Base-by-base conservation (phyloP, 2,113 vertebrate genomes). In the Rhinolophus ferrumequinum region DNA sequence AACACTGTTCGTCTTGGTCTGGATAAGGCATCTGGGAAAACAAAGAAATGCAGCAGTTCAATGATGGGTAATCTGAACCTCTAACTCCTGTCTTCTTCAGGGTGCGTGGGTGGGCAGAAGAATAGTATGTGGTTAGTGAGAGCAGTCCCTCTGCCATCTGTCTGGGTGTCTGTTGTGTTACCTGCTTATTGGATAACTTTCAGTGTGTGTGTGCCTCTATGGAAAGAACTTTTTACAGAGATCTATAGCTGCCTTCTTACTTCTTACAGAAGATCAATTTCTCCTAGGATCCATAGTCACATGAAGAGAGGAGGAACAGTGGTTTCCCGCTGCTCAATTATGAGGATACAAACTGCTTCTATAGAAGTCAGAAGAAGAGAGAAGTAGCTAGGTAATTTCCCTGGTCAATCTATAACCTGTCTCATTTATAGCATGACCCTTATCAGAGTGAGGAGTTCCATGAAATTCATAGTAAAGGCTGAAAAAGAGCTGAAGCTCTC, bases 1-100 rank as follows among this genome's bases (percentile, higher is more conserved):
- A 99, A 99, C 90, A 99, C 99, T 0, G 99, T 99, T 97, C 99
- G 98, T 97, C 99, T 98, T 33, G 99, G 99, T 98, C 99, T 98
- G 91, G 99, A 99, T 98, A 99, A 98, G 0, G 99, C 99, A 97
- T 99, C 99, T 99, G 98, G 64, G 60, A 88, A 95, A 93, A 97
- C 81, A 90, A 97, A 96, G 88, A 97, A 64, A 80, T 67, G 41
- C 6, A 88, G 76, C 38, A 84, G 52, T 85, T 75, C 4, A 86
- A 56, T 80, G 38, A 82, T 58, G 64, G 12, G 30, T 85, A 89
- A 82, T 95, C 22, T 87, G 88, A 95, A 95, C 52, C 30, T 86
- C 33, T 88, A 94, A 72, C 2, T 52, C 28, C 18, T 88, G 18
- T 93, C 64, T 92, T 97, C 47, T 50, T 84, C 35, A 92, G 75